Evolutionary conservation across 2,888 invertebrate genomes (phyloP).

Genomic region (Bibio marci): DNA sequence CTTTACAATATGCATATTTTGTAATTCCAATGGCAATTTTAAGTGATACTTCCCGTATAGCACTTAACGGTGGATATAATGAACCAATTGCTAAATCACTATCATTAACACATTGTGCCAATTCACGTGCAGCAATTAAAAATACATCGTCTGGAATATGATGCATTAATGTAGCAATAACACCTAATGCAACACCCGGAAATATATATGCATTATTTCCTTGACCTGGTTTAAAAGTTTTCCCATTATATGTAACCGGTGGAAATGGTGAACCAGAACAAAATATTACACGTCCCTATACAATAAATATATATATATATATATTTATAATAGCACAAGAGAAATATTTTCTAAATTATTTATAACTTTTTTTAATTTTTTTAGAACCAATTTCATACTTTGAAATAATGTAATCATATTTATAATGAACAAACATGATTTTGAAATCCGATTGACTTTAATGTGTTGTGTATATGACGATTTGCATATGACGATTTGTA

Average conservation of each 20-base stretch:
- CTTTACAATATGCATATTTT: conserved; percentile 75
- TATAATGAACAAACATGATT: no score
- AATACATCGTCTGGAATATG: conserved; percentile 90
- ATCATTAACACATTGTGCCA: conserved; percentile 65
- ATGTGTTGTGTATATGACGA: no score
- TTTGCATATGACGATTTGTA: no score
- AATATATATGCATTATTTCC: conserved; percentile 97
- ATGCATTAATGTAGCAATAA: conserved; percentile 78
- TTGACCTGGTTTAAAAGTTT: conserved; percentile 79
- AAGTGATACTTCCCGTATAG: conserved; percentile 75
- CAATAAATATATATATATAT: conserved; percentile 7
- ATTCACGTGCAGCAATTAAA: conserved; percentile 80
- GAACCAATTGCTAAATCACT: conserved; percentile 70
- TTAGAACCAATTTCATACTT: no score
- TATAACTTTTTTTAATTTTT: conserved; percentile 3
- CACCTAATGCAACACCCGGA: conserved; percentile 84
- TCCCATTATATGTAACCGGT: conserved; percentile 60
- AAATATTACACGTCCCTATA: conserved; percentile 81
- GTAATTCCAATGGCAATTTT: conserved; percentile 77
- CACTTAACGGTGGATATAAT: conserved; percentile 76
- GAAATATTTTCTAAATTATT: not conserved
- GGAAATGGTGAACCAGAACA: conserved; percentile 94
- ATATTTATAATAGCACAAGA: not conserved
- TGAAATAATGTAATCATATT: no score
- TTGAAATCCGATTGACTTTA: no score